These are phyloP conservation scores for Panonychus citri DNA, from an alignment of 1,140 invertebrate genomes.

Conservation along the genomic window DNA sequence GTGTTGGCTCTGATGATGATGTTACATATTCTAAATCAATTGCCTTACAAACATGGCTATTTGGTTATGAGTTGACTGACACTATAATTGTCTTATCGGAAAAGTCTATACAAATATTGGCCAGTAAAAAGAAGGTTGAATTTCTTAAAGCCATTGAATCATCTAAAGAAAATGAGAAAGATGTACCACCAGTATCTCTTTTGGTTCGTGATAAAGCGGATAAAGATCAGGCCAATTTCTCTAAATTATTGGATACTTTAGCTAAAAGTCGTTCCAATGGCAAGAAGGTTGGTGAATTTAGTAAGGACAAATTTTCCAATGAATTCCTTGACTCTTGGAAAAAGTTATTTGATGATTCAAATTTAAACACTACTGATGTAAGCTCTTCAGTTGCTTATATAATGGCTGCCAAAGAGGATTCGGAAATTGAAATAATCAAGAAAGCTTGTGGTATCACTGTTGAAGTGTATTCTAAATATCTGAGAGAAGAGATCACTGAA, in stretches of 20 bases:
- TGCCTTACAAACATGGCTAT: constrained; percentile 83
- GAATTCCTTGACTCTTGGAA: constrained; percentile 83
- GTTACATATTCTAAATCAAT: constrained; percentile 86
- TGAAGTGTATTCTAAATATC: constrained; percentile 84
- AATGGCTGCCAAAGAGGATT: constrained; percentile 84
- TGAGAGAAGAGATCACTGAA: constrained; percentile 94
- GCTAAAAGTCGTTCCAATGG: constrained; percentile 67
- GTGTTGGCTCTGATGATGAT: constrained; percentile 77
- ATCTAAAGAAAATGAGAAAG: constrained; percentile 51
- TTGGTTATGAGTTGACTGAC: constrained; percentile 88
- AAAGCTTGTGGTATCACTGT: constrained; percentile 77
- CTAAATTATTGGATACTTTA: constrained; percentile 58
- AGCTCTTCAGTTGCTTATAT: constrained; percentile 56
- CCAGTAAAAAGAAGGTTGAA: constrained; percentile 94
- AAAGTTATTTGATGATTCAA: constrained; percentile 40
- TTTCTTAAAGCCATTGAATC: constrained; percentile 80
- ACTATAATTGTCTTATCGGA: constrained; percentile 77
- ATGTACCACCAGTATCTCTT: constrained; percentile 58
- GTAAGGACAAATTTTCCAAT: constrained; percentile 77
- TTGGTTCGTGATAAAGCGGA: constrained; percentile 71
- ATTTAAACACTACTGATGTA: constrained; percentile 70
- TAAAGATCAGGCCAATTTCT: constrained; percentile 84
- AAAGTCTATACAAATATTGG: constrained; percentile 59
- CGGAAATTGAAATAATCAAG: constrained; percentile 72
- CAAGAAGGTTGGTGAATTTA: constrained; percentile 71